A percentile compares a stretch with the other conserved stretches of the same genome.
phyloP scores from a whole-genome alignment of 1,140 invertebrate species.

The Saxidomus purpurata region DNA sequence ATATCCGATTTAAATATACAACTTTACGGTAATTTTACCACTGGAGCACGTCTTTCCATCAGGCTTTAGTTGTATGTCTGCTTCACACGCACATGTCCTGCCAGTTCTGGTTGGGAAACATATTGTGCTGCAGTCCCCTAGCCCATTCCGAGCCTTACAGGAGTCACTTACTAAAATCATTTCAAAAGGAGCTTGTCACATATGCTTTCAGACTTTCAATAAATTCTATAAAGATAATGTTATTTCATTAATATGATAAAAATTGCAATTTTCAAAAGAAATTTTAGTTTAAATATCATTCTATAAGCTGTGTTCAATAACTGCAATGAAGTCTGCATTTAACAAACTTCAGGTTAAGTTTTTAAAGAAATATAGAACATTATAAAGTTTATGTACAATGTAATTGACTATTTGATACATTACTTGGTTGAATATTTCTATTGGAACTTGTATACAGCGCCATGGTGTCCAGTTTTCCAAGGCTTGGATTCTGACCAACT shows the following conservation, averaged over 20 bases:
- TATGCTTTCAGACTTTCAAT: no score
- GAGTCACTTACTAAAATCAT: background rate
- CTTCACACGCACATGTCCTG: slow-evolving; percentile 6
- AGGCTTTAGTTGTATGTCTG: background rate
- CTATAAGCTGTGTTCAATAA: no score
- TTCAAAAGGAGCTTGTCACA: background rate
- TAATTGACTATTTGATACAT: no score
- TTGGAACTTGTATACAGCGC: background rate
- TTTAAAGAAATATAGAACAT: no score
- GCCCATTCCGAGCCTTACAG: background rate
- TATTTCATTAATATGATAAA: no score
- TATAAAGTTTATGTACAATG: no score
- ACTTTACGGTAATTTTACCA: slow-evolving; percentile 35
- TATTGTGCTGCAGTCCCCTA: slow-evolving; percentile 40
- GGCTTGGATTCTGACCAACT: background rate
- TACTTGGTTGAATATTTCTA: slow-evolving; percentile 1
- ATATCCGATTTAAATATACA: no score
- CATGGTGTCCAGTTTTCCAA: background rate
- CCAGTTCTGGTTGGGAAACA: slow-evolving; percentile 26
- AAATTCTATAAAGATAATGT: no score
- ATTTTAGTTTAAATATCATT: no score
- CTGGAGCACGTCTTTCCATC: slow-evolving; percentile 30
- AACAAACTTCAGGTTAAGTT: no score
- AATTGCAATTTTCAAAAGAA: no score
- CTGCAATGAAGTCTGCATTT: no score